These are phyloP conservation scores for Turritopsis dohrnii DNA, from an alignment of 30 jellyfish, hydroid and myxozoan species.

Conservation along the genomic window DNA sequence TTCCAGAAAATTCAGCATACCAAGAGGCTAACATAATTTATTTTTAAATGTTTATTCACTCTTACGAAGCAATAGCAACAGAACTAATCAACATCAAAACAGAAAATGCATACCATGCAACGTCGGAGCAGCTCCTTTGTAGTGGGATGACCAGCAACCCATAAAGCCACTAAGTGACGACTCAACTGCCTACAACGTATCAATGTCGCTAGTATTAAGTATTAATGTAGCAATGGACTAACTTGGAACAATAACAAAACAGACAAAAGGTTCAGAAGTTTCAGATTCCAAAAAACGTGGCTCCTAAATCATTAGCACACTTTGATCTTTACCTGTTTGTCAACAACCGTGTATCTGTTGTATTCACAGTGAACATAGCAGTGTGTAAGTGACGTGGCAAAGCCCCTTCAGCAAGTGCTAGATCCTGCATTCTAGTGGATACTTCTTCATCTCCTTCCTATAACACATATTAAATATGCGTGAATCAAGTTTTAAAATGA, in stretches of 20 bases:
- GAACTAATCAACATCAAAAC: background rate
- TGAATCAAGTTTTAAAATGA: background rate
- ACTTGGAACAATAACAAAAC: background rate
- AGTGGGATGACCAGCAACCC: slow-evolving; percentile 97
- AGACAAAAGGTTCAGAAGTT: background rate
- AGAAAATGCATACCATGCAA: slow-evolving; percentile 37
- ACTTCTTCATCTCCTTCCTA: slow-evolving; percentile 93
- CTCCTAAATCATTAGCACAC: background rate
- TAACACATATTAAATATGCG: background rate
- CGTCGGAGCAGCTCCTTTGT: slow-evolving; percentile 70
- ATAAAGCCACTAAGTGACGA: slow-evolving; percentile 88
- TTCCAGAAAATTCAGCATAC: slow-evolving; percentile 79
- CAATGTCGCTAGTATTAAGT: background rate
- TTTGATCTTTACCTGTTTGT: slow-evolving; percentile 55
- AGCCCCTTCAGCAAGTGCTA: slow-evolving; percentile 97
- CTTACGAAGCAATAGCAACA: background rate
- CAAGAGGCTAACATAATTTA: slow-evolving; percentile 64
- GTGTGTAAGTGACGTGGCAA: slow-evolving; percentile 85
- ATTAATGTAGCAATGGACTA: background rate
- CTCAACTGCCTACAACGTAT: slow-evolving; percentile 68
- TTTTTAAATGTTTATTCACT: background rate
- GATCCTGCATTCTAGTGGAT: slow-evolving; percentile 90
- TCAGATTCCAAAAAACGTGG: background rate
- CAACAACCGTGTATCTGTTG: slow-evolving; percentile 62
- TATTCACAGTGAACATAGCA: slow-evolving; percentile 72